Conservation (phyloP, 1,140 invertebrate genomes). For the Semibalanus balanoides region DNA sequence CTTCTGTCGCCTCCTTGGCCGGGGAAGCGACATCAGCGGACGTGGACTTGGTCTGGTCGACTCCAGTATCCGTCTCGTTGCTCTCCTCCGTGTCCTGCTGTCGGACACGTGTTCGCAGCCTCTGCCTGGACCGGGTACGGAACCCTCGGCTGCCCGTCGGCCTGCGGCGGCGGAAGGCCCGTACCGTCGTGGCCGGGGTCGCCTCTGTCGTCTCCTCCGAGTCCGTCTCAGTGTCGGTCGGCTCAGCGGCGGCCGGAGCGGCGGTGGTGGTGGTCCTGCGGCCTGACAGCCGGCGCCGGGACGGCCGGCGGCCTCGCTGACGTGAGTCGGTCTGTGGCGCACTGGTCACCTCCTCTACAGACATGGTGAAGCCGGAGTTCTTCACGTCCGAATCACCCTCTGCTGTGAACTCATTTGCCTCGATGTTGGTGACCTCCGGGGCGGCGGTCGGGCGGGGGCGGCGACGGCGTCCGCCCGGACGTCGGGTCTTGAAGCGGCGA, state of each 20-base stretch:
- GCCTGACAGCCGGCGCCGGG: background rate
- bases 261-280: background rate
- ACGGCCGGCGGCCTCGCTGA: background rate
- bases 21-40: no score
- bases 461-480: no score
- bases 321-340: no score
- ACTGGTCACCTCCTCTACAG: background rate
- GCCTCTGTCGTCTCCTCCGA: background rate
- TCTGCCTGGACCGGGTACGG: background rate
- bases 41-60: background rate
- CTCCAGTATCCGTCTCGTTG: no score
- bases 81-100: background rate
- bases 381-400: background rate
- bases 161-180: background rate
- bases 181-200: no score
- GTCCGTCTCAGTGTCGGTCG: background rate
- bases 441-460: no score
- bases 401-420: background rate
- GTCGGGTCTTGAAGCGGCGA: background rate
- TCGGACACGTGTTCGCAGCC: background rate
- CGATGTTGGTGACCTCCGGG: background rate
- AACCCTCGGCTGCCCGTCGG: background rate
- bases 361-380: background rate
- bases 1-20: no score
- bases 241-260: no score